Evolutionary conservation across 2,797 vertebrate species (phyloP), one percentile per base, ranked within the genome.

Genomic region (Agapornis canus): DNA sequence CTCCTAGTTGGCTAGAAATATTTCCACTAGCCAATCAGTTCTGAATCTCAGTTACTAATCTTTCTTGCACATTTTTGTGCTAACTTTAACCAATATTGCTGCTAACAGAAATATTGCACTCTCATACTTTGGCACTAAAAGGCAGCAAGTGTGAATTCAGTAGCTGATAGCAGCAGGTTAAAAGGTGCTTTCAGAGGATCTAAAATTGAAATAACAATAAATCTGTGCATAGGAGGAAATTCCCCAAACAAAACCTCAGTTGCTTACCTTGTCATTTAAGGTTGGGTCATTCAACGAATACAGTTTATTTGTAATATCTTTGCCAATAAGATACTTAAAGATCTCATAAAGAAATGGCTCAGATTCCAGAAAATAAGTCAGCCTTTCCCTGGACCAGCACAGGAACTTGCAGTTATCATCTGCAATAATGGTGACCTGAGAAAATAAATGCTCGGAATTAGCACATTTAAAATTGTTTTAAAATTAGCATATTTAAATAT

Each of bases 221-320:
- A 21, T 52, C 40, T 60, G 5, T 19, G 43, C 10, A 18, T 13
- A 27, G 14, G 39, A 64, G 69, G 43, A 77, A 90, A 87, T 68
- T 16, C 92, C 35, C 48, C 80, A 27, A 83, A 64, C 7, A 11
- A 76, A 64, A 79, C 42, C 80, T 82, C 26, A 75, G 51, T 35
- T 32, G 90, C 98, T 64, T 96, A 99, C 99, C 98, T 99, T 99
- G 96, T 99, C 99, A 79, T 98, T 99, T 96, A 99, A 98, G 14
- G 99, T 99, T 37, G 99, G 99, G 79, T 99, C 99, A 81, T 99
- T 99, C 96, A 99, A 97, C 7, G 99, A 99, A 95, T 99, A 99
- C 51, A 99, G 98, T 95, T 99, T 99, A 96, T 99, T 99, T 97
- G 99, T 99, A 97, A 99, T 99, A 96, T 99, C 99, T 98, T 99